Conservation (phyloP, 2,888 invertebrate species). For the Ceriagrion tenellum region DNA sequence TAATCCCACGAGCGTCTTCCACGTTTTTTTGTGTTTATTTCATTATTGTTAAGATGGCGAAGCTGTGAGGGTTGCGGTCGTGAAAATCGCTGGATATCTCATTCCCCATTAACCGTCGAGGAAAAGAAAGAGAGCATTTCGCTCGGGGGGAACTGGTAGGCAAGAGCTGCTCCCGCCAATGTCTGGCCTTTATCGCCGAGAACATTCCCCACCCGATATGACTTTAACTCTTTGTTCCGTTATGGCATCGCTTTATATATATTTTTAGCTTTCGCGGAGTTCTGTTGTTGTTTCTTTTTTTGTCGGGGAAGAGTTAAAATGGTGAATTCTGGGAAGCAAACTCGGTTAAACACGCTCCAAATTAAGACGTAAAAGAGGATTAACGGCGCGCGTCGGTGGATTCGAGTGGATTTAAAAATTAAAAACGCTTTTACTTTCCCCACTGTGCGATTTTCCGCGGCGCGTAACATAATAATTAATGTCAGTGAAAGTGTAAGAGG, state of each 20-base stretch:
- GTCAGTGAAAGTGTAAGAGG: background rate
- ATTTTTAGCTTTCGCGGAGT: background rate
- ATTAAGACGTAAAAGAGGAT: constrained; percentile 32
- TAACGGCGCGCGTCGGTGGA: background rate
- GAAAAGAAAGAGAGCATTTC: background rate
- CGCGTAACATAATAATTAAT: constrained; percentile 27
- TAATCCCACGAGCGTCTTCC: background rate
- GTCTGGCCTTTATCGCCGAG: background rate
- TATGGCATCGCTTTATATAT: constrained; percentile 4
- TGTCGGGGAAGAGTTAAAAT: background rate
- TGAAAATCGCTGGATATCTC: background rate
- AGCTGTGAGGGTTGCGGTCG: background rate
- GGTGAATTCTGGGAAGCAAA: background rate
- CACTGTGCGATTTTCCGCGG: constrained; percentile 3
- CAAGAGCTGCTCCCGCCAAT: background rate
- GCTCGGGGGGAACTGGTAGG: background rate
- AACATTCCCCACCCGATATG: background rate
- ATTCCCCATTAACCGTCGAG: background rate
- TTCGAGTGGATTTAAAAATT: constrained; percentile 8
- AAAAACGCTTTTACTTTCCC: background rate
- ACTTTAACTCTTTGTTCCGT: background rate
- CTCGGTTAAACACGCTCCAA: constrained; percentile 20
- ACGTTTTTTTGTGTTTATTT: too few species aligned
- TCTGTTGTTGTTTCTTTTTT: background rate
- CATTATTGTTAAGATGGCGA: background rate